Evolutionary conservation across 2,888 invertebrate species (phyloP).

Genomic region (Agrotis exclamationis): DNA sequence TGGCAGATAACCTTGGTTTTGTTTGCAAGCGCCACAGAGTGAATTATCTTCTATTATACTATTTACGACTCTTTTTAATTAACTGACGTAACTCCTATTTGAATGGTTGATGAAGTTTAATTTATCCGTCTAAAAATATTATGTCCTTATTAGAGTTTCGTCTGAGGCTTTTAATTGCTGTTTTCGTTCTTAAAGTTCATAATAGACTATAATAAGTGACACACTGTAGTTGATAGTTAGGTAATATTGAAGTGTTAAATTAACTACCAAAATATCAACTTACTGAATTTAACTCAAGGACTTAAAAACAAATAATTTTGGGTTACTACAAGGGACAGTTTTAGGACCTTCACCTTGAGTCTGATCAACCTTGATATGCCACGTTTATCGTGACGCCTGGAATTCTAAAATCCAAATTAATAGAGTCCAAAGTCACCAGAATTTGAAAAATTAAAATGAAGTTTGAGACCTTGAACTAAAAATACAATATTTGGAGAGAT

Average conservation of each 20-base stretch:
- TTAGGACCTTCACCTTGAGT: background rate
- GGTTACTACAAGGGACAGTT: conserved; percentile 11
- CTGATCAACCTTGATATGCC: too few relatives aligned
- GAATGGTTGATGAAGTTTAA: conserved; percentile 44
- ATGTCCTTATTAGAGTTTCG: background rate
- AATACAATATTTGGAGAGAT: background rate
- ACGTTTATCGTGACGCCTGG: too few relatives aligned
- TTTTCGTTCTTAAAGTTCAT: conserved; percentile 1
- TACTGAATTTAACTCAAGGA: background rate
- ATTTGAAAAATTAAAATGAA: too few relatives aligned
- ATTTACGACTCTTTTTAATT: conserved; percentile 59
- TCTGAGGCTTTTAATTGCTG: conserved; percentile 6
- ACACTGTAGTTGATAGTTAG: background rate
- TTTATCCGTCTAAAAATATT: conserved; percentile 20
- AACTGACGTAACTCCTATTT: conserved; percentile 56
- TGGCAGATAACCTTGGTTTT: conserved; percentile 73
- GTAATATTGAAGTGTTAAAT: background rate
- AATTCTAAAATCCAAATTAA: too few relatives aligned
- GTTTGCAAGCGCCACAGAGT: conserved; percentile 51
- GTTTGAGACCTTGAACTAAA: too few relatives aligned
- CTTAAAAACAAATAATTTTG: background rate
- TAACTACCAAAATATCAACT: background rate
- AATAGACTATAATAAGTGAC: background rate
- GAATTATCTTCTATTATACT: conserved; percentile 62
- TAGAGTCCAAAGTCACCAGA: too few relatives aligned